Evolutionary conservation across 2,888 invertebrate species (phyloP), one percentile per base, ranked within the genome.

Genomic region (Sphaeridia pumilis): DNA sequence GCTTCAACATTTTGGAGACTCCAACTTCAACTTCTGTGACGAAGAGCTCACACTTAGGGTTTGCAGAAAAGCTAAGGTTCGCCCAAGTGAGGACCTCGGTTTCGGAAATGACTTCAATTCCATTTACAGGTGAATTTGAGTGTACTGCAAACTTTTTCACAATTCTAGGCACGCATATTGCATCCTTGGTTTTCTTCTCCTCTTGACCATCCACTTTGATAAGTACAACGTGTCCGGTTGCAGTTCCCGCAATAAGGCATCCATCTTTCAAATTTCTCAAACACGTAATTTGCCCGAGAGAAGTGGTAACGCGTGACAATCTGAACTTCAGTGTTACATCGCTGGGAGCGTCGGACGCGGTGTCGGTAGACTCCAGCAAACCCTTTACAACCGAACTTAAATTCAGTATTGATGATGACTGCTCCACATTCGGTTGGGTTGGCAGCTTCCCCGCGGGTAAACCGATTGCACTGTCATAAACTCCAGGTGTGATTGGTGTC

Each of bases 31-130:
- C 27, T 28, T 64, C 59, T 3, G 60, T 60, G 7, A 62, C 7
- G 20, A 53, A 54, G 36, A 64, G 46, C 46, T 64, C 64, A 35
- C 64, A 64, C 48, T 62, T 64, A 12, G 62, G 62, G 49, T 62
- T 64, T 1, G 60, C 58, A n/a, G 62, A 62, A 49, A 62, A 61
- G 21, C 59, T 60, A 12, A 62, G 24, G 41, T 64, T 64, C 1
- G 60, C 55, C 51, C 57, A 64, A 1, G 59, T 57, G 17, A 64
- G 41, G 7, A 60, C 54, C 49, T 58, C 56, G 7, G 28, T 45
- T 12, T 60, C 58, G 2, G 55, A 55, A n/a, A 60, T 46, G 45
- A 58, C 52, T 46, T 61, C 62, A 14, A 64, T 57, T n/a, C 64
- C 64, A 31, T 51, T 57, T 1, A 64, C 59, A 14, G 62, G 47